phyloP scores from a whole-genome alignment of 2,888 invertebrate genomes.

The Pseudeuparius sepicola region DNA sequence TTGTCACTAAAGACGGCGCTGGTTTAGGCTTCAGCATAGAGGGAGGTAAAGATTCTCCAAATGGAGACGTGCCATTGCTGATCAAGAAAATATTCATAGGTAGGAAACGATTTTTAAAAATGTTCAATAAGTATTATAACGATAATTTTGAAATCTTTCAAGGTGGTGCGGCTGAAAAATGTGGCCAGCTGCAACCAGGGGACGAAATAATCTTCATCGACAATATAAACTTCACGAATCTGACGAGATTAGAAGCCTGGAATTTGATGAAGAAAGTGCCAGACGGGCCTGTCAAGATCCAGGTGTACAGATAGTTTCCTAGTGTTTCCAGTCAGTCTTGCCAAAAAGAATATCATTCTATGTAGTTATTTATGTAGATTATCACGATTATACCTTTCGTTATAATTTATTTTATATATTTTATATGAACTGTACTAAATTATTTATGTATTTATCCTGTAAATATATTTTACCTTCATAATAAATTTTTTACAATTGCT shows the following conservation, averaged over 20 bases:
- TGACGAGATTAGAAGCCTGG: constrained; percentile 94
- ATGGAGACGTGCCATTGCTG: constrained; percentile 78
- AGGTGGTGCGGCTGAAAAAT: constrained; percentile 87
- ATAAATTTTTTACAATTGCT: no score
- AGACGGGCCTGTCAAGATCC: constrained; percentile 52
- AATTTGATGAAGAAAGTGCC: constrained; percentile 83
- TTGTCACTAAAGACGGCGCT: constrained; percentile 79
- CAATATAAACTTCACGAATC: constrained; percentile 65
- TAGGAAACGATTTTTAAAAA: no score
- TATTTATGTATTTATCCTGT: constrained; percentile 28
- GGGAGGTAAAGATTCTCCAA: constrained; percentile 84
- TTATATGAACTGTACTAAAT: constrained; percentile 29
- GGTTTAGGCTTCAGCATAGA: constrained; percentile 92
- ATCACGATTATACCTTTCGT: constrained; percentile 25
- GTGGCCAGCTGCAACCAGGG: constrained; percentile 70
- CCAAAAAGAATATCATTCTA: no score
- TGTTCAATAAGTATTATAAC: no score
- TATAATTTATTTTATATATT: constrained; percentile 29
- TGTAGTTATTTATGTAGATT: no score
- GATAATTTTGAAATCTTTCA: no score
- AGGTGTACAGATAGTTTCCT: constrained; percentile 26
- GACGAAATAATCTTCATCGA: constrained; percentile 83
- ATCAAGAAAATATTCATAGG: constrained; percentile 93
- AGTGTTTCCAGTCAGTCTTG: no score
- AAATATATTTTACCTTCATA: no score